phyloP scores from a whole-genome alignment of 2,113 vertebrate genomes.

The Onychostoma macrolepis region DNA sequence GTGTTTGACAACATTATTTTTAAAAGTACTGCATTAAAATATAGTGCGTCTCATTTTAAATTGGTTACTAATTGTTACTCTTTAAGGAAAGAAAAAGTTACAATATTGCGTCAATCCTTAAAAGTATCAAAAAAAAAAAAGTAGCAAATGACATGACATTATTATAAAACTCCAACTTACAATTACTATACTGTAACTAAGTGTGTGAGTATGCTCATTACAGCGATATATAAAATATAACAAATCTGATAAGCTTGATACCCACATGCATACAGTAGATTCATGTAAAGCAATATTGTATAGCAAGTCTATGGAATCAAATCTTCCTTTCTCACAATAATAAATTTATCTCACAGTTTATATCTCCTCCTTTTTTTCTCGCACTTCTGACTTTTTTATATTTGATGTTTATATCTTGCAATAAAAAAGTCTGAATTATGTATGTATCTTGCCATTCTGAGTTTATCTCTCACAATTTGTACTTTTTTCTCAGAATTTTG shows the following conservation, averaged over 20 bases:
- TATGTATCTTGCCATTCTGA: too few species aligned
- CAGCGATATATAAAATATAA: neutral
- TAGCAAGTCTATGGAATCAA: too few species aligned
- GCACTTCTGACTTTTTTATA: too few species aligned
- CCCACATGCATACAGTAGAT: neutral
- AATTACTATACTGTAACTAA: neutral
- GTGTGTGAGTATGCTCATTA: too few species aligned
- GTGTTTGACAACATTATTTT: neutral
- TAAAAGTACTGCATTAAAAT: slow-evolving; percentile 10
- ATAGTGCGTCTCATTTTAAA: neutral
- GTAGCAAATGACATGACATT: neutral
- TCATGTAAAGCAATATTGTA: neutral
- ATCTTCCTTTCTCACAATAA: too few species aligned
- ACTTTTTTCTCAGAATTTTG: too few species aligned
- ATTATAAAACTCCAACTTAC: neutral
- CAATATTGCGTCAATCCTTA: neutral
- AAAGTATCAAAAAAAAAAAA: neutral
- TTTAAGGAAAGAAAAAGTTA: neutral
- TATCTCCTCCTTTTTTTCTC: too few species aligned
- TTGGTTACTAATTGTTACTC: neutral
- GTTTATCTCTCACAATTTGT: too few species aligned
- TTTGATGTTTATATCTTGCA: too few species aligned
- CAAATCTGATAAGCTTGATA: neutral
- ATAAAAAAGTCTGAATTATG: too few species aligned
- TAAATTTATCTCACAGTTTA: too few species aligned